Percentiles rank a stretch among this genome's conserved stretches.
Evolutionary conservation across 2,113 vertebrate species (phyloP).

Genomic region (Hipposideros armiger): DNA sequence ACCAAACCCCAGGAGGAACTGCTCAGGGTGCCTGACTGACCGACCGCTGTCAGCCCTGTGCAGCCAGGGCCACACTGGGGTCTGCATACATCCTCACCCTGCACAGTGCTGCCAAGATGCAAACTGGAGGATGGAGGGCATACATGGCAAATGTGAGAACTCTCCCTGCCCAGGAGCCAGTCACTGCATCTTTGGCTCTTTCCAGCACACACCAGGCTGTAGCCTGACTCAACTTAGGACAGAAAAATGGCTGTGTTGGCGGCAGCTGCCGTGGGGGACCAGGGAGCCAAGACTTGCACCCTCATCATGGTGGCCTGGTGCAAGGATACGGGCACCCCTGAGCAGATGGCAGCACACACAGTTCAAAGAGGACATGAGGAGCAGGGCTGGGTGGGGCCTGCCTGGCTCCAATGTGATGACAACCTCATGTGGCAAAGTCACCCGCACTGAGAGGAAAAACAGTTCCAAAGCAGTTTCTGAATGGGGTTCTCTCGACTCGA

Average conservation of each 20-base stretch:
- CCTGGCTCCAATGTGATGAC: not conserved
- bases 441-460: conserved; percentile 66
- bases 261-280: not conserved
- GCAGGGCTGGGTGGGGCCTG: not conserved
- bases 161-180: not conserved
- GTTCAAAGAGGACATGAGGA: not conserved
- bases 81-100: no score
- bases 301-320: not conserved
- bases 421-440: conserved; percentile 35
- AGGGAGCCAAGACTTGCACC: not conserved
- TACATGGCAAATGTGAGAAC: no score
- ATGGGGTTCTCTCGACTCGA: not conserved
- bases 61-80: no score
- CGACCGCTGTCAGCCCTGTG: no score
- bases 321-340: no score
- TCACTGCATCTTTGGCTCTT: not conserved
- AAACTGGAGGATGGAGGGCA: not conserved
- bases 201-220: no score
- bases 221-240: no score
- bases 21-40: no score
- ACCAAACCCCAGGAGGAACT: not conserved
- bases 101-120: not conserved
- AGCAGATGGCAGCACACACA: not conserved
- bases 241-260: not conserved
- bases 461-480: conserved; percentile 50